Base-by-base conservation (phyloP, 2,888 invertebrate species). In the Meganola albula region DNA sequence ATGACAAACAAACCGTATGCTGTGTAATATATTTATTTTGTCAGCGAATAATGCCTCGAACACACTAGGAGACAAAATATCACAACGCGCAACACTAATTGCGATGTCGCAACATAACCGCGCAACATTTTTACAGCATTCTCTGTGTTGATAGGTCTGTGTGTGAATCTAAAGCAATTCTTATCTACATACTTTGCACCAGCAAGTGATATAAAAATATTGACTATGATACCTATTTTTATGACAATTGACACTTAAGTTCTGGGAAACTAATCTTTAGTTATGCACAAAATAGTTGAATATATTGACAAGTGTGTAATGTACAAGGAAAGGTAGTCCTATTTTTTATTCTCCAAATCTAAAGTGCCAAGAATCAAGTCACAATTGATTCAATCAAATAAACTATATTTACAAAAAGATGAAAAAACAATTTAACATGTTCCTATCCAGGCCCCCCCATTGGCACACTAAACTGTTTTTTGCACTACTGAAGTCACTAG, bases 151-250 rank as follows among this genome's bases (percentile, higher is more conserved):
- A n/a, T n/a, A n/a, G n/a, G n/a, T n/a, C n/a, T n/a, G n/a, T n/a
- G n/a, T n/a, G n/a, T n/a, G n/a, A n/a, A 7, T 9, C 30, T 36
- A 37, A 25, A 13, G 5, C 61, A 69, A 67, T 58, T 65, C 67
- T 73, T 63, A 64, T 66, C 64, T 69, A 72, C 69, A 72, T 68
- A 70, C 58, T 55, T 69, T 66, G 75, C 75, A 69, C 64, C 72
- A 66, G 74, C 71, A 62, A 63, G 57, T 58, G 49, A 55, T 73
- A 77, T 73, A 77, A 76, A 78, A 77, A 76, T 77, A 76, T 75
- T 72, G 72, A 71, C 72, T 58, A 52, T 52, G 37, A 38, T n/a
- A n/a, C n/a, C n/a, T 46, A 45, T 46, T 45, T 44, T 50, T 49
- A 47, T 32, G 40, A 48, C 44, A 40, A 21, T 26, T 36, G 20